phyloP scores from a whole-genome alignment of 2,888 invertebrate species.

The Diloba caeruleocephala region DNA sequence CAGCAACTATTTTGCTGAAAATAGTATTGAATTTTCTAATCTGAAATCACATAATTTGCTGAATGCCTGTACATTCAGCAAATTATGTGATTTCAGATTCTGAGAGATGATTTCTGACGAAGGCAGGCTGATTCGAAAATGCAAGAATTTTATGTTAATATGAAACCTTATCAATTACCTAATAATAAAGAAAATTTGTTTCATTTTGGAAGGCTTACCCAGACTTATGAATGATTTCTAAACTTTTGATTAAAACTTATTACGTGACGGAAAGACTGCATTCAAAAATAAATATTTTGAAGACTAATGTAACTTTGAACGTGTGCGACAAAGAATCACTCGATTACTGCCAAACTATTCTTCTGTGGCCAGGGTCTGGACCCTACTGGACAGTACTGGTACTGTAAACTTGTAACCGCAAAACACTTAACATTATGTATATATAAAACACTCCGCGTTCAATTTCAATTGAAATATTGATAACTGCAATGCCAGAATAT shows the following conservation, averaged over 20 bases:
- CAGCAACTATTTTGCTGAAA: neutral
- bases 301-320: neutral
- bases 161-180: constrained; percentile 12
- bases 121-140: too few species aligned
- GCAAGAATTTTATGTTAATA: constrained; percentile 13
- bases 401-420: too few species aligned
- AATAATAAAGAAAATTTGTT: constrained; percentile 12
- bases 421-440: too few species aligned
- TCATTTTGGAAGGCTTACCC: constrained; percentile 10
- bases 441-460: too few species aligned
- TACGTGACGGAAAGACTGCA: constrained; percentile 5
- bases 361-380: too few species aligned
- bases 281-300: constrained; percentile 6
- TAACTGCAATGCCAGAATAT: too few species aligned
- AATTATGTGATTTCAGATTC: too few species aligned
- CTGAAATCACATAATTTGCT: constrained; percentile 1
- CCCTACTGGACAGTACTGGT: too few species aligned
- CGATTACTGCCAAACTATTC: too few species aligned
- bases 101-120: too few species aligned
- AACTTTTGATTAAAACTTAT: constrained; percentile 28
- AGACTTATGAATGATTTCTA: constrained; percentile 15
- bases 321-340: neutral
- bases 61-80: too few species aligned
- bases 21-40: constrained; percentile 2
- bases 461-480: too few species aligned